Base-by-base conservation (phyloP, 2,797 vertebrate species). In the Bradypodion ventrale region DNA sequence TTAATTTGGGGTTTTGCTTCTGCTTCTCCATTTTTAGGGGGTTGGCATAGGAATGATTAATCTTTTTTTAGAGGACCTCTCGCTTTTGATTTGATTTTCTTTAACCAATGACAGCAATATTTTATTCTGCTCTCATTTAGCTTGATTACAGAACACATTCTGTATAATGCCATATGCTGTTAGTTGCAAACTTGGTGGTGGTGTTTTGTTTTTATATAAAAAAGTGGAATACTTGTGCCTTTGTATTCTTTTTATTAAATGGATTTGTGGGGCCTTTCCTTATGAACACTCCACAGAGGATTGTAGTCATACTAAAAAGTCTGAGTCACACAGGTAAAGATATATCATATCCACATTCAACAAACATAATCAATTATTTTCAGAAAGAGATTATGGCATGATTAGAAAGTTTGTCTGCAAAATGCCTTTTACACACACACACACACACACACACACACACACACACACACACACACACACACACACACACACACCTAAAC, bases 81-180 rank as follows among this genome's bases (percentile, higher is more conserved):
- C 87, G 83, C 84, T 88, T 70, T 62, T 75, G 84, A 23, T 70
- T 63, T 85, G 32, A 13, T 90, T 93, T 32, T 81, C 88, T 90
- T 94, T 92, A 89, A 80, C 90, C 84, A 8, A 86, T 89, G 88
- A 94, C 94, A 94, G 92, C 94, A 95, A 93, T 93, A 94, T 94
- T 94, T 93, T 89, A 90, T 89, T 93, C 92, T 90, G 59, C 74
- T 76, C 92, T 88, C 80, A 8, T 93, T 90, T 90, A 86, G 87
- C 68, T 89, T 91, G 82, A 93, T 93, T 90, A 87, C 63, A 40
- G 88, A 89, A 78, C 60, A 90, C 87, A 92, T 94, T 90, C 89
- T 80, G 84, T 80, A 27, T 66, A 56, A 52, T 91, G 87, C 90
- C 92, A 93, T 3, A 37, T 75, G 73, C 88, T 4, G n/a, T 83